Evolutionary conservation across 2,113 vertebrate species (phyloP).

Genomic region (Spea bombifrons): DNA sequence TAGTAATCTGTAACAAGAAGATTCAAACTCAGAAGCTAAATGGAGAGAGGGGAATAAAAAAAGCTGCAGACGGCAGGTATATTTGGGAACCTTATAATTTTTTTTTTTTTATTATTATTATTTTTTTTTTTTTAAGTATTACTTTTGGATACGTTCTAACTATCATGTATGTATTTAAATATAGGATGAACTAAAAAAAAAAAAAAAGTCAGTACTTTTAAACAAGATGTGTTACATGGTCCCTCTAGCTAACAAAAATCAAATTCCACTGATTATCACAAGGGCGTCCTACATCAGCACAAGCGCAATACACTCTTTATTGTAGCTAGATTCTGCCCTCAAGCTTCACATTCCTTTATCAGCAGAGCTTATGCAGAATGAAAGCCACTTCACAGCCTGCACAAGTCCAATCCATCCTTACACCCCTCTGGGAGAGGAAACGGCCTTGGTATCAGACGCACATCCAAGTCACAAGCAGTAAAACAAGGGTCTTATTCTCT

Average conservation of each 20-base stretch:
- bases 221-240: too few relatives aligned
- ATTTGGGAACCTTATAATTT: too few relatives aligned
- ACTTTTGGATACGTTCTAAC: too few relatives aligned
- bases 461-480: constrained; percentile 25
- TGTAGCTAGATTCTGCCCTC: background rate
- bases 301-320: background rate
- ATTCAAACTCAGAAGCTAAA: background rate
- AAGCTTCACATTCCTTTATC: constrained; percentile 38
- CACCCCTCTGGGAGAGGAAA: constrained; percentile 12
- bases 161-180: too few relatives aligned
- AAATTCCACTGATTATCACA: constrained; percentile 4
- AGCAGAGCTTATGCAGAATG: constrained; percentile 15
- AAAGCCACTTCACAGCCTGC: constrained; percentile 13
- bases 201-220: too few relatives aligned
- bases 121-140: too few relatives aligned
- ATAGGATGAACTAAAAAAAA: too few relatives aligned
- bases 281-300: background rate
- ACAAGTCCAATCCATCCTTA: background rate
- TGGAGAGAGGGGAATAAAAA: too few relatives aligned
- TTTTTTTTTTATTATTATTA: too few relatives aligned
- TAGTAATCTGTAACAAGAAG: constrained; percentile 70
- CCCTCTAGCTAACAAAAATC: background rate
- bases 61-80: too few relatives aligned
- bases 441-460: background rate
- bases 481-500: constrained; percentile 6